Percentiles rank a stretch among this genome's conserved stretches.
Conservation (phyloP, 2,888 invertebrate species). For the Limnephilus auricula region DNA sequence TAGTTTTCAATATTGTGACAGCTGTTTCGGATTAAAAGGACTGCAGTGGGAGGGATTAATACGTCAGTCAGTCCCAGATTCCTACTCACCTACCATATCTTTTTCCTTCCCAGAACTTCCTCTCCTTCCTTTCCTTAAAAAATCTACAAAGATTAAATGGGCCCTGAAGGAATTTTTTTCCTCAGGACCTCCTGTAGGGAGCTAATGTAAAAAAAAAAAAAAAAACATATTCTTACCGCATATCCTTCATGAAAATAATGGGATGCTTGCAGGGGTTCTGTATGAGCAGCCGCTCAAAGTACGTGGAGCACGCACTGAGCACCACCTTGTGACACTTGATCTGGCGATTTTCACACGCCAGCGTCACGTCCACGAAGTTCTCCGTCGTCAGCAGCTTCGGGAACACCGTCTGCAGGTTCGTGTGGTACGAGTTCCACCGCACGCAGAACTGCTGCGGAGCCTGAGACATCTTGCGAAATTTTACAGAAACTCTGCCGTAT, state of each 20-base stretch:
- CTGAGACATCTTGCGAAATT: conserved; percentile 72
- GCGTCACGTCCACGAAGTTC: conserved; percentile 92
- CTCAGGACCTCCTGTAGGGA: too few species aligned
- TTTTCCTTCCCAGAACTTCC: too few species aligned
- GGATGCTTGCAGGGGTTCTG: conserved; percentile 93
- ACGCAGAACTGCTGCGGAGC: conserved; percentile 85
- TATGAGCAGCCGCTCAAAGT: conserved; percentile 87
- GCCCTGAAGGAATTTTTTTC: too few species aligned
- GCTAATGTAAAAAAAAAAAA: too few species aligned
- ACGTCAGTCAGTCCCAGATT: too few species aligned
- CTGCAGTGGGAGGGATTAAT: too few species aligned
- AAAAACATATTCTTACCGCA: conserved; percentile 76
- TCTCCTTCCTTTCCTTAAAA: too few species aligned
- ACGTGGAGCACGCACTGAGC: conserved; percentile 90
- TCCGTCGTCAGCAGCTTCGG: conserved; percentile 86
- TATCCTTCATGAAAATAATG: conserved; percentile 89
- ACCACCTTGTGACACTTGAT: conserved; percentile 93
- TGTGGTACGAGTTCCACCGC: conserved; percentile 90
- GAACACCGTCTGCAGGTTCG: conserved; percentile 87
- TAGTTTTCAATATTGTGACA: too few species aligned
- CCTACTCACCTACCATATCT: too few species aligned
- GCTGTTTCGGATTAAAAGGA: too few species aligned
- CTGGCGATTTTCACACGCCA: conserved; percentile 92
- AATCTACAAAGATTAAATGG: too few species aligned
- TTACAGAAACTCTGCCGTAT: conserved; percentile 54